A percentile compares a stretch with the other conserved stretches of the same genome.
Conservation (phyloP, 2,797 vertebrate genomes). For the Salmo trutta region DNA sequence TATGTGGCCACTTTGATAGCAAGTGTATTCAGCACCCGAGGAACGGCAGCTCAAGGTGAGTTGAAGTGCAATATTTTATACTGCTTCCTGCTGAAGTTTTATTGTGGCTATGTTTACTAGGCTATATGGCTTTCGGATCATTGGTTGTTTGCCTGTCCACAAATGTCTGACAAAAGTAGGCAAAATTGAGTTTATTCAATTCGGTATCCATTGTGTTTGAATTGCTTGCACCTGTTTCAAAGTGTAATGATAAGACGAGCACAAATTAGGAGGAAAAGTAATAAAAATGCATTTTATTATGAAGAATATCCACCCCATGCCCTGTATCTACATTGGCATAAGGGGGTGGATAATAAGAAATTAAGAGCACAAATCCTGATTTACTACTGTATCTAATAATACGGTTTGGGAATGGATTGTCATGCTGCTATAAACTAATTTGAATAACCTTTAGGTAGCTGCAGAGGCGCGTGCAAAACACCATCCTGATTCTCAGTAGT, state of each 20-base stretch:
- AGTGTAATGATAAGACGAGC: not conserved
- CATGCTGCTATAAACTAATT: not conserved
- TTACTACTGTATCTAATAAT: too few relatives aligned
- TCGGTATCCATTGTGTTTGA: not conserved
- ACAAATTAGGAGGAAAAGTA: not conserved
- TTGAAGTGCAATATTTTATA: conserved; percentile 79
- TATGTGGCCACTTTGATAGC: conserved; percentile 99
- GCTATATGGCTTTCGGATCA: not conserved
- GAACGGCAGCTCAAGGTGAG: conserved; percentile 98
- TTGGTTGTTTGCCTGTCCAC: not conserved
- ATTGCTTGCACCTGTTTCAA: not conserved
- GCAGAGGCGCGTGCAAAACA: not conserved
- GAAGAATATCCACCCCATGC: not conserved
- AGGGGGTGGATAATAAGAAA: not conserved
- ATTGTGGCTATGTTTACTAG: not conserved
- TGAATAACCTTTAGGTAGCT: not conserved
- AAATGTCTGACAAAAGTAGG: not conserved
- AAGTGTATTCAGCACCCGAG: conserved; percentile 96
- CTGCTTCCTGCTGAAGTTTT: conserved; percentile 46
- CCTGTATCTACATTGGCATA: not conserved
- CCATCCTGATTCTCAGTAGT: not conserved
- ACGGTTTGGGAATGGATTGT: too few relatives aligned
- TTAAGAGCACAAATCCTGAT: not conserved
- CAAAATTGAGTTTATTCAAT: not conserved
- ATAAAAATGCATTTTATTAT: not conserved